Base-by-base conservation (phyloP, 2,113 vertebrate genomes). In the Psilopogon haemacephalus region DNA sequence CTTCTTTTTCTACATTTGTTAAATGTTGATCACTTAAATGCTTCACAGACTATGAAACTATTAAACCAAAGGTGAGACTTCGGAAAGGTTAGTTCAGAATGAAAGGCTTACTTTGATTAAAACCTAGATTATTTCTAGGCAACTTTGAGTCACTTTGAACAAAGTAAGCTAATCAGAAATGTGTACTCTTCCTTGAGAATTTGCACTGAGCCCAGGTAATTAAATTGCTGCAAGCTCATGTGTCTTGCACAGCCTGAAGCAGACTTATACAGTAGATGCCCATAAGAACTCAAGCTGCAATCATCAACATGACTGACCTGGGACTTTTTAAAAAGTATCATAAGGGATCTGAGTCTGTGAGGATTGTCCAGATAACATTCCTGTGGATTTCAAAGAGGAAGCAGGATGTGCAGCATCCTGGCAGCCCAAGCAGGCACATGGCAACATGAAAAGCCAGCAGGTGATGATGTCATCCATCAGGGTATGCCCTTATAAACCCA, bases 401-500 rank as follows among this genome's bases (percentile, higher is more conserved):
- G 35, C 24, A 70, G 10, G 46, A 83, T 75, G 73, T 91, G 70
- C 16, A 32, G 42, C 79, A 55, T 48, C 48, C 28, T 5, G 4
- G n/a, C 56, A 42, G 52, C n/a, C 40, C 58, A 78, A 44, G 37
- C 14, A 83, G 76, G 76, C 30, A 42, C 60, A 60, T 1, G 3
- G 26, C 37, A 93, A 56, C 13, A 14, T 5, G 13, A 46, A 83
- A 85, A 89, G 52, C 63, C 64, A 46, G 65, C 46, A 65, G 65
- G 62, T 71, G 91, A 71, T 93, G 91, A 96, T 70, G 76, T 95
- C 93, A 97, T 73, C 84, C 74, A 60, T 27, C 55, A 94, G 58
- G 60, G n/a, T 86, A 83, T 95, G 73, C 80, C 88, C 68, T 84
- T 46, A 93, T 65, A 97, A 97, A 90, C 38, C 93, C 76, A 93